These are phyloP conservation scores for Ursus arctos DNA, from an alignment of 2,113 vertebrate genomes.

Conservation along the genomic window DNA sequence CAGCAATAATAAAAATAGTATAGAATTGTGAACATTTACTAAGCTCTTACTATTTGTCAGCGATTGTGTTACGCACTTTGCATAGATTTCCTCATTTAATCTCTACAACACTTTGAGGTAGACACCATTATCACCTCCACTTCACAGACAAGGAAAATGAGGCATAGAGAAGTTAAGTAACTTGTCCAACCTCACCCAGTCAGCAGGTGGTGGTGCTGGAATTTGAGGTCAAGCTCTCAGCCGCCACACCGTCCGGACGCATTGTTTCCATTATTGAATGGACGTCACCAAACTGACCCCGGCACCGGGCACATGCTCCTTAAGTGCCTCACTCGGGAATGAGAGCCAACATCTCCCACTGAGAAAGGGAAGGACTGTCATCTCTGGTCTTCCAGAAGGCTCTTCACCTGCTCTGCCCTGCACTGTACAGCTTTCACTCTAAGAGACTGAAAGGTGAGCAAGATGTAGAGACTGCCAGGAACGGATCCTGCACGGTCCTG, in stretches of 20 bases:
- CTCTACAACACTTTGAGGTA: neutral
- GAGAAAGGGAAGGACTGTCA: neutral
- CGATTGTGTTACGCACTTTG: neutral
- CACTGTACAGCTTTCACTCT: neutral
- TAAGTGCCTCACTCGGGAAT: neutral
- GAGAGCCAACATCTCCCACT: neutral
- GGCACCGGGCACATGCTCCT: neutral
- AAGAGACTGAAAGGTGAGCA: constrained; percentile 38
- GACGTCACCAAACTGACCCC: neutral
- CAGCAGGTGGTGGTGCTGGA: neutral
- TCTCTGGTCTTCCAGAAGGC: neutral
- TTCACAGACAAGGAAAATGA: neutral
- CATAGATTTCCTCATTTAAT: neutral
- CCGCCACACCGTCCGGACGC: neutral
- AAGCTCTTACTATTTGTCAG: neutral
- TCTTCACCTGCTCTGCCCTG: neutral
- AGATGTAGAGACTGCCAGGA: neutral
- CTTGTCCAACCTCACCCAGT: neutral
- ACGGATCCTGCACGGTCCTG: neutral
- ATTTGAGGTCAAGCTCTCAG: neutral
- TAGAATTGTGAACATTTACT: neutral
- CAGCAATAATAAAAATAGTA: neutral
- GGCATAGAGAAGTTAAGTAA: neutral
- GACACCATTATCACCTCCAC: neutral
- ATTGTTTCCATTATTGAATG: neutral